Conservation (phyloP, 1,140 invertebrate genomes). For the Papilio polytes region DNA sequence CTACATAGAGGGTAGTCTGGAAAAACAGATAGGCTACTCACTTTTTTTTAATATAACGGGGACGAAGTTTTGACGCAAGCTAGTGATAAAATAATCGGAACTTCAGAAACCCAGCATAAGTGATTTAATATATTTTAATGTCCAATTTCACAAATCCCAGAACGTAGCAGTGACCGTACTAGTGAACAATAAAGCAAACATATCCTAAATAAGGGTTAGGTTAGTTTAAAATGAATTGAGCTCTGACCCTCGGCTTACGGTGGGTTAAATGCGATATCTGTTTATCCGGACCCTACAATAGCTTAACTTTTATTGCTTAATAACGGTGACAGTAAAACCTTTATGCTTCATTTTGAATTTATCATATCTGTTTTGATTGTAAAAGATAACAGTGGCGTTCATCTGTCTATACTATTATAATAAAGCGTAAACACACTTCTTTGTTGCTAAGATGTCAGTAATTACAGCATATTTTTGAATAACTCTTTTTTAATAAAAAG, state of each 20-base stretch:
- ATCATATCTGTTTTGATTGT: constrained; percentile 5
- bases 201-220: constrained; percentile 16
- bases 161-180: neutral
- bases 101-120: neutral
- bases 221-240: constrained; percentile 21
- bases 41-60: too few species aligned
- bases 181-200: constrained; percentile 18
- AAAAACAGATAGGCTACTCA: too few species aligned
- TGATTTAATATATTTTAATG: neutral
- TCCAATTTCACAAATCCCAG: constrained; percentile 12
- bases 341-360: constrained; percentile 10
- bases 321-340: constrained; percentile 22
- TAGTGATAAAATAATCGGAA: too few species aligned
- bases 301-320: constrained; percentile 16
- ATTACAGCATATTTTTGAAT: too few species aligned
- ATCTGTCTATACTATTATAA: too few species aligned
- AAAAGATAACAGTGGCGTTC: neutral
- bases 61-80: too few species aligned
- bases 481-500: too few species aligned
- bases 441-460: too few species aligned
- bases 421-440: too few species aligned
- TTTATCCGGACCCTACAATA: constrained; percentile 8
- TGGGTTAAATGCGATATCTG: constrained; percentile 9
- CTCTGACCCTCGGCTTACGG: neutral
- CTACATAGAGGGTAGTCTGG: too few species aligned